Percentiles rank a stretch among this genome's conserved stretches.
Conservation (phyloP, 1,140 invertebrate species). For the Aphis gossypii region DNA sequence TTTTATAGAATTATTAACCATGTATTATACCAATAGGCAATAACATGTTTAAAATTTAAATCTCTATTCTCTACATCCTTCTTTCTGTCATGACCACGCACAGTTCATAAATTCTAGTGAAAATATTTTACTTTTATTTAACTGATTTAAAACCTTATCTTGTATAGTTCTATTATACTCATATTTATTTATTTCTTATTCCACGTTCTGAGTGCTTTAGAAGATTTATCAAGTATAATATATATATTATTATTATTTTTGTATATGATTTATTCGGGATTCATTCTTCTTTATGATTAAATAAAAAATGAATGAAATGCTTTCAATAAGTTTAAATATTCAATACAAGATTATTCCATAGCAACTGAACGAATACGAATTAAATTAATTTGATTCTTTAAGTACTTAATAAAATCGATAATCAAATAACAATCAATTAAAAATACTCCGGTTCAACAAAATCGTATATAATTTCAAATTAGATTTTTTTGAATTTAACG, state of each 20-base stretch:
- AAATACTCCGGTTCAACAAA: neutral
- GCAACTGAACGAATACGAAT: too few relatives aligned
- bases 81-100: neutral
- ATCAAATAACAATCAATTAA: neutral
- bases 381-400: neutral
- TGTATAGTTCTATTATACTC: neutral
- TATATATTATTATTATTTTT: neutral
- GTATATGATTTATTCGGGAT: neutral
- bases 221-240: neutral
- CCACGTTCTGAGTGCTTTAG: neutral
- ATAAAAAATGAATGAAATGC: neutral
- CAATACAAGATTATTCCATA: neutral
- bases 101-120: neutral
- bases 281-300: neutral
- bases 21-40: neutral
- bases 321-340: neutral
- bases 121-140: slow-evolving; percentile 29
- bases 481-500: too few relatives aligned
- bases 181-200: neutral
- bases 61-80: neutral
- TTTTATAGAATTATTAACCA: neutral
- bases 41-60: neutral
- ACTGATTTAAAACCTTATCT: neutral
- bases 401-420: neutral
- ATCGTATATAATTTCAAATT: neutral